These are phyloP conservation scores for Ornithoptera priamus DNA, from an alignment of 2,888 invertebrate species.

Conservation along the genomic window DNA sequence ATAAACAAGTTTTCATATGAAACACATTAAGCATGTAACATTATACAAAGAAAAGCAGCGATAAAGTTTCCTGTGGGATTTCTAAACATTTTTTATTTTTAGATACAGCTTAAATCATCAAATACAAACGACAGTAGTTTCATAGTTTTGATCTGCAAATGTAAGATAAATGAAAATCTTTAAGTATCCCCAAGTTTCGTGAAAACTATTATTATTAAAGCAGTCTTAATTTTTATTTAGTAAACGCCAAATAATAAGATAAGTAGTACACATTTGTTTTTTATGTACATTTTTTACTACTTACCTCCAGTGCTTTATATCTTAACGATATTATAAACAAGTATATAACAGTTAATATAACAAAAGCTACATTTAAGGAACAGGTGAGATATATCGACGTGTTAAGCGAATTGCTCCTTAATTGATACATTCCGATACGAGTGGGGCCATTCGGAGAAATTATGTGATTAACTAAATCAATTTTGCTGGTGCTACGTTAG, in stretches of 20 bases:
- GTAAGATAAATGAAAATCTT: too few species aligned
- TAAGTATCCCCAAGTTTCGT: background rate
- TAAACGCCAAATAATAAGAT: background rate
- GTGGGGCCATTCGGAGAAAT: conserved; percentile 61
- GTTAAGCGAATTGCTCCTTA: conserved; percentile 19
- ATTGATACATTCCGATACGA: conserved; percentile 52
- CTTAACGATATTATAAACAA: background rate
- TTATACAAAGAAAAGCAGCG: too few species aligned
- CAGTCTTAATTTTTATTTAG: background rate
- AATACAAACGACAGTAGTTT: too few species aligned
- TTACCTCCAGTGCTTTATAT: background rate
- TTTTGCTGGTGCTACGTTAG: conserved; percentile 37
- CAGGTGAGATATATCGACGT: conserved; percentile 7
- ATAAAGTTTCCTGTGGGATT: too few species aligned
- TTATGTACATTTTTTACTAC: background rate
- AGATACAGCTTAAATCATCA: too few species aligned
- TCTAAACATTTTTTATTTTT: too few species aligned
- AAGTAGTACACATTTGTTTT: background rate
- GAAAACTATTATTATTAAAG: background rate
- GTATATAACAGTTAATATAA: background rate
- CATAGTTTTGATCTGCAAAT: too few species aligned
- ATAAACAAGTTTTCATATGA: background rate
- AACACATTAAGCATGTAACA: background rate
- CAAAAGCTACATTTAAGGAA: conserved; percentile 10
- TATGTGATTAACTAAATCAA: conserved; percentile 74